phyloP scores from a whole-genome alignment of 1,140 invertebrate genomes.

The Drosophila persimilis region DNA sequence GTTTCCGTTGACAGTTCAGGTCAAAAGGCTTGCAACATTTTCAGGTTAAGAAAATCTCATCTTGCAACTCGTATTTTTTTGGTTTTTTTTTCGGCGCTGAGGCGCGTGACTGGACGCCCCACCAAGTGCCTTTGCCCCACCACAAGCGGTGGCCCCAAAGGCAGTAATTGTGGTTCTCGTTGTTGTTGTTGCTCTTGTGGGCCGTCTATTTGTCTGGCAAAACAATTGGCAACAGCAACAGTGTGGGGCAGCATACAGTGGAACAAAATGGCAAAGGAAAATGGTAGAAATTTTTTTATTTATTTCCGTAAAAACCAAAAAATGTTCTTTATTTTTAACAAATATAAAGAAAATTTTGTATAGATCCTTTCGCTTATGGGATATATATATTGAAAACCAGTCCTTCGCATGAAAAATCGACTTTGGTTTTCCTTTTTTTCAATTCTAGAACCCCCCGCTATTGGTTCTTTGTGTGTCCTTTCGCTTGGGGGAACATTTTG shows the following conservation, averaged over 20 bases:
- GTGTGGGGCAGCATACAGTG: constrained; percentile 14
- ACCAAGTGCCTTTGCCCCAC: constrained; percentile 36
- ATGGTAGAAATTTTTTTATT: too few species aligned
- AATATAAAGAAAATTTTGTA: too few species aligned
- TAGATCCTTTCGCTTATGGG: too few species aligned
- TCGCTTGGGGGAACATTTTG: too few species aligned
- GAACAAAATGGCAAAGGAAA: not conserved
- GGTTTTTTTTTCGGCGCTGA: not conserved
- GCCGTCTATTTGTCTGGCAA: constrained; percentile 59
- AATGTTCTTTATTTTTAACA: too few species aligned
- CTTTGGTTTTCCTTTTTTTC: too few species aligned
- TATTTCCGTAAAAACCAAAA: too few species aligned
- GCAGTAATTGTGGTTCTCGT: constrained; percentile 45
- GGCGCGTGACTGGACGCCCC: constrained; percentile 57
- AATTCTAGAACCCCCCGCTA: too few species aligned
- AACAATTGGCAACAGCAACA: constrained; percentile 46
- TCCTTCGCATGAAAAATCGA: too few species aligned
- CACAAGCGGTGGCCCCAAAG: not conserved
- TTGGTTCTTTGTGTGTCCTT: too few species aligned
- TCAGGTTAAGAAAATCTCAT: constrained; percentile 30
- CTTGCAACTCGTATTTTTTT: constrained; percentile 6
- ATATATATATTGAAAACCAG: too few species aligned
- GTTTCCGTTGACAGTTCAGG: constrained; percentile 45
- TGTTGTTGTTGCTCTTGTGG: constrained; percentile 1
- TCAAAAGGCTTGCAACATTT: constrained; percentile 39